These are phyloP conservation scores for Nyctereutes procyonoides DNA, from an alignment of 2,113 vertebrate genomes.

Conservation along the genomic window DNA sequence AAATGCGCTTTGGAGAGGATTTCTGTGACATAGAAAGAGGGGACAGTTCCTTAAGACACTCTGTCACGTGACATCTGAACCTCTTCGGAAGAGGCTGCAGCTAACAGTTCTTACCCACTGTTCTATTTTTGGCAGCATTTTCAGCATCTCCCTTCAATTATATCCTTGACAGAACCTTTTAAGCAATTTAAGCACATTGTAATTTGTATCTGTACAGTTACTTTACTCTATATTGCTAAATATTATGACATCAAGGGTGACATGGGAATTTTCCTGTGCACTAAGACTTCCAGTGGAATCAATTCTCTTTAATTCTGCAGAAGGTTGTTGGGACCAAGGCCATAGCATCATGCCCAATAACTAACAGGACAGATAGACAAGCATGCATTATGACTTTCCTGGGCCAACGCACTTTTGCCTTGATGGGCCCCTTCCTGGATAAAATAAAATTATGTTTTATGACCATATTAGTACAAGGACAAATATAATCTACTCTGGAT, in stretches of 20 bases:
- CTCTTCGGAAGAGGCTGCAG: neutral
- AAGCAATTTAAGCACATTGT: neutral
- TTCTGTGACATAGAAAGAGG: neutral
- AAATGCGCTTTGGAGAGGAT: neutral
- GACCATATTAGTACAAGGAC: neutral
- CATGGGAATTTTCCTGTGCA: neutral
- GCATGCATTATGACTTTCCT: neutral
- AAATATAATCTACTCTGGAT: neutral
- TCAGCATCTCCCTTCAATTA: neutral
- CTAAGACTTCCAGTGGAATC: neutral
- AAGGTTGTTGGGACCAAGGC: neutral
- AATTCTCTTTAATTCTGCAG: neutral
- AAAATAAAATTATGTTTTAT: neutral
- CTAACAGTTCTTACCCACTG: neutral
- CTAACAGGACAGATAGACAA: neutral
- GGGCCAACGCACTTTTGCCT: neutral
- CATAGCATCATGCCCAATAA: neutral
- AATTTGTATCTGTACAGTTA: neutral
- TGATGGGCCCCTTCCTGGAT: neutral
- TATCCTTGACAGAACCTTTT: neutral
- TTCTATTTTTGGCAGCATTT: neutral
- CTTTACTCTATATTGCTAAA: neutral
- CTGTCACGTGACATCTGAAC: neutral
- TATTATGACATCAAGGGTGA: neutral
- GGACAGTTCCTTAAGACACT: neutral